Evolutionary conservation across 2,797 vertebrate species (phyloP), one percentile per base, ranked within the genome.

Genomic region (Chiropotes sagulatus): DNA sequence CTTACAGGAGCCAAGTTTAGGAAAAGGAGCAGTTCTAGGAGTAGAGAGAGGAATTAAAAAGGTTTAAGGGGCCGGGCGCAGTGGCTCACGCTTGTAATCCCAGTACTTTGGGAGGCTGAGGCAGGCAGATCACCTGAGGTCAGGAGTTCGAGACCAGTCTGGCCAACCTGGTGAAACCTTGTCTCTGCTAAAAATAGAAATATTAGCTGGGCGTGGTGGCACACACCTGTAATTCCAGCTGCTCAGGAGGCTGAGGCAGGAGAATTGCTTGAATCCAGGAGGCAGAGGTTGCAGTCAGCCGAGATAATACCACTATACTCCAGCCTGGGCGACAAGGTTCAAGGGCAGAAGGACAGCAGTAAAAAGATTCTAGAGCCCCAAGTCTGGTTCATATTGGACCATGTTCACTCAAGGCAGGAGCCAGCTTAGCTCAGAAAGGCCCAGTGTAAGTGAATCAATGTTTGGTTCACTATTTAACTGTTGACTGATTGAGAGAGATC

Each of bases 281-380:
- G 64, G 64, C 7, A 33, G 64, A 67, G 15, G 33, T 67, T 67
- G 33, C 15, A 67, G 64, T 67, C 3, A 67, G 64, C 64, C 0
- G 0, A 67, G 64, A 67, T n/a, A 0, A 0, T 1, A 67, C 7
- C 64, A n/a, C 33, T n/a, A 0, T 15, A n/a, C 15, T 67, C 64
- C 7, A 67, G 64, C 64, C 64, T n/a, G 58, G 13, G 7, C 0
- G 7, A 67, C 7, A 8, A 8, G 7, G 33, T 67, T 67, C 33
- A 67, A n/a, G 15, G 15, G 33, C 64, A 67, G 64, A n/a, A 67
- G 33, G 64, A 17, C 4, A 36, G 58, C 1, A 1, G 7, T 41
- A 41, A 81, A 67, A 54, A 5, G 3, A 50, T 54, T 75, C 76
- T 33, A 24, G 46, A 82, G 20, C 8, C 11, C 39, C 36, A 52